A percentile compares a stretch with the other conserved stretches of the same genome.
Evolutionary conservation across 2,113 vertebrate genomes (phyloP).

Genomic region (Saiga tatarica): DNA sequence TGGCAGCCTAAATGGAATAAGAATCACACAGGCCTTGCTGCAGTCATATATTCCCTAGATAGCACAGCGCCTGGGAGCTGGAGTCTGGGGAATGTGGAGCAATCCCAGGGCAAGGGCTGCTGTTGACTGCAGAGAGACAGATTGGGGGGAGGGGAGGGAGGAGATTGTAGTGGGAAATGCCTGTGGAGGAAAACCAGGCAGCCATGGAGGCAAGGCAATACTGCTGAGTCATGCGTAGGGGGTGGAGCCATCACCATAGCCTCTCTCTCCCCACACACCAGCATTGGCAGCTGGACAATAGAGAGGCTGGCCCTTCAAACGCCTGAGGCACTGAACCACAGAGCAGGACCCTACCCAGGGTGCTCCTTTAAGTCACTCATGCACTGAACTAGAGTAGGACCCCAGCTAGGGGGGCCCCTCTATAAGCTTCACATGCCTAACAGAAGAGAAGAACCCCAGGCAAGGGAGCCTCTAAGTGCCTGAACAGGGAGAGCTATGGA

Average conservation of each 20-base stretch:
- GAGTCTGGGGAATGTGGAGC: not conserved
- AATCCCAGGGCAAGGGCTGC: not conserved
- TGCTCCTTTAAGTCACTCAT: not conserved
- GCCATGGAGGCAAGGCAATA: not conserved
- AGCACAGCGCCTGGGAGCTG: not conserved
- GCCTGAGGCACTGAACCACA: not conserved
- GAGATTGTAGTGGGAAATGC: not conserved
- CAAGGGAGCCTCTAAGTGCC: not conserved
- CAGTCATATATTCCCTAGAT: not conserved
- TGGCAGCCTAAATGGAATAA: not conserved
- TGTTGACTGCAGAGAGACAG: not conserved
- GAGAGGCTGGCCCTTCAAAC: not conserved
- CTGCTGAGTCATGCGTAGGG: fast-evolving
- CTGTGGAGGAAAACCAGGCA: not conserved
- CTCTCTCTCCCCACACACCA: not conserved
- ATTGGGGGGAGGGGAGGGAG: not conserved
- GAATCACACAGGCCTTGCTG: not conserved
- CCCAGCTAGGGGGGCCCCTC: not conserved
- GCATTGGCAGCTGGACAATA: not conserved
- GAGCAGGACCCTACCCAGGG: not conserved
- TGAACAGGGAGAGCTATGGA: not conserved
- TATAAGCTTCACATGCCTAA: not conserved
- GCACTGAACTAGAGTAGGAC: fast-evolving
- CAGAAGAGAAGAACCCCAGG: not conserved
- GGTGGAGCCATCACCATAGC: not conserved